Evolutionary conservation across 2,888 invertebrate species (phyloP), one percentile per base, ranked within the genome.

Genomic region (Lathronympha strigana): DNA sequence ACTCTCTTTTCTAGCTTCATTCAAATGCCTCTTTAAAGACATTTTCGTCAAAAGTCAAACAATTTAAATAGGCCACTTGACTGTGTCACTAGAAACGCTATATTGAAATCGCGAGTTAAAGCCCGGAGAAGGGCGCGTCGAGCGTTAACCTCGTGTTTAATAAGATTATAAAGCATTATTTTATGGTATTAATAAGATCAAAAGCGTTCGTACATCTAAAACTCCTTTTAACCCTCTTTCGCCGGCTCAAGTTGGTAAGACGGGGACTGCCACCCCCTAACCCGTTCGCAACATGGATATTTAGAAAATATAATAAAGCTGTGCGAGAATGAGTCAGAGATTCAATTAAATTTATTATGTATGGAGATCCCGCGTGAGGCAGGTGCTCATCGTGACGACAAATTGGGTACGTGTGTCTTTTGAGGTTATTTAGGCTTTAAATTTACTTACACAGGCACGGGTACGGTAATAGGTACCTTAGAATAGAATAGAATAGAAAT

Each of bases 101-200:
- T 88, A 86, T 86, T 87, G 86, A 90, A 88, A 88, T 83, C 80
- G 77, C 78, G 72, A 75, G 80, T 77, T 84, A 85, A 83, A 82
- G 81, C 80, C 75, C 73, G 72, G 73, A 72, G 78, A 73, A 87
- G 90, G 87, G 88, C 81, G 80, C 82, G 77, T 81, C 83, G 84
- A 91, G 92, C 92, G 92, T 93, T 94, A 94, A 94, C 94, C 94
- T 94, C 93, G 93, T 93, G 93, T 93, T 93, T 94, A 94, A 94
- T 94, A 94, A 94, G 94, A 94, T 94, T 94, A 94, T 93, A 93
- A 93, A 93, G 94, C 93, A 94, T 94, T 94, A 94, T 94, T 94
- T 94, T 94, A 94, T 93, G 93, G 94, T 93, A 94, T 94, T 94
- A 94, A 94, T 94, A 93, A 94, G 94, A 94, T 94, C 94, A 94